These are phyloP conservation scores for Meliscaeva auricollis DNA, from an alignment of 2,888 invertebrate species.

Conservation along the genomic window DNA sequence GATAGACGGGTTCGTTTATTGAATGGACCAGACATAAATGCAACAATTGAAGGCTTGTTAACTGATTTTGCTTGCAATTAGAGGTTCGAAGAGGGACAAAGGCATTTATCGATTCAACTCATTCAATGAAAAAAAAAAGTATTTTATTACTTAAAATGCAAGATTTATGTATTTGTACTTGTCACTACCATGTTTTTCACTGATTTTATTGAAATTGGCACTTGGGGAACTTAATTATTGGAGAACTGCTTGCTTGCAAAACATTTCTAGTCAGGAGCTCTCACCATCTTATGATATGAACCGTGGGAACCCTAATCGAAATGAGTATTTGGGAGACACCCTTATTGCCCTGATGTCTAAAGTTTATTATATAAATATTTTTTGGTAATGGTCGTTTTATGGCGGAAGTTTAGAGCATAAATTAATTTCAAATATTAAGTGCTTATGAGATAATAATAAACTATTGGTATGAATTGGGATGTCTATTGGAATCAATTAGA, in stretches of 20 bases:
- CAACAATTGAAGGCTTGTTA: neutral
- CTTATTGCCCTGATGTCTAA: too few species aligned
- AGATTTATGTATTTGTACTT: neutral
- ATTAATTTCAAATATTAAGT: too few species aligned
- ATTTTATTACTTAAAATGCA: neutral
- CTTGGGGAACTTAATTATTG: conserved; percentile 1
- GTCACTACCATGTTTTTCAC: neutral
- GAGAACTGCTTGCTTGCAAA: neutral
- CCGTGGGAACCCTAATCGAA: too few species aligned
- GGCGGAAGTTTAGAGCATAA: too few species aligned
- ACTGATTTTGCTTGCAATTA: neutral
- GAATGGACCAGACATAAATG: too few species aligned
- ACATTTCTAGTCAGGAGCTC: neutral
- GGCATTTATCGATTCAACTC: conserved; percentile 1
- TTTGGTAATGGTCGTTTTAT: too few species aligned
- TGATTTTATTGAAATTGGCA: neutral
- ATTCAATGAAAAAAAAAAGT: neutral
- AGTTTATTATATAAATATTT: too few species aligned
- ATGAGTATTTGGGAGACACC: too few species aligned
- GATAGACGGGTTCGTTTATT: neutral
- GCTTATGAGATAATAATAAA: too few species aligned
- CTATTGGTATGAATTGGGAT: too few species aligned
- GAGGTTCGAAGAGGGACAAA: neutral
- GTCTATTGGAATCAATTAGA: too few species aligned
- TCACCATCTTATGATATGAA: too few species aligned